These are phyloP conservation scores for Gymnodraco acuticeps DNA, from an alignment of 2,797 vertebrate species.

Conservation along the genomic window DNA sequence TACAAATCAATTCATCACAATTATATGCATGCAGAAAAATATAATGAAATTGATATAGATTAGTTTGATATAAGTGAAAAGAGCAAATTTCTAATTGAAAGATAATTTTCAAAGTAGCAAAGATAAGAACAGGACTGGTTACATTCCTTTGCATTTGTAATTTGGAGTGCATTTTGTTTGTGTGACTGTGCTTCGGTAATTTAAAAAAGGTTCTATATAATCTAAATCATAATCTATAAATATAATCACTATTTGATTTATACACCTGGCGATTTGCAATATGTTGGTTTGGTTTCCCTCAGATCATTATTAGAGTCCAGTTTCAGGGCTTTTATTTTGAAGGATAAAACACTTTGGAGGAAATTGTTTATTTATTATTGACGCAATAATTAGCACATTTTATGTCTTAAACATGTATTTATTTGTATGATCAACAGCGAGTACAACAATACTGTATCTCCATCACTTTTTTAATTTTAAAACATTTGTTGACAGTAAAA, in stretches of 20 bases:
- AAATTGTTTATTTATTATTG: background rate
- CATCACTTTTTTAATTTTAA: slow-evolving; percentile 24
- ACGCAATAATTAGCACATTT: background rate
- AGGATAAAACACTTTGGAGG: background rate
- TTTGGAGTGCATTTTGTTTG: background rate
- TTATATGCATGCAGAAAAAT: too few relatives aligned
- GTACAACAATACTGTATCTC: slow-evolving; percentile 35
- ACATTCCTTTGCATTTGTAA: too few relatives aligned
- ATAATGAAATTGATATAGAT: too few relatives aligned
- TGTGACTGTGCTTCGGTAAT: background rate
- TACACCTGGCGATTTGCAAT: background rate
- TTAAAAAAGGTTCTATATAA: background rate
- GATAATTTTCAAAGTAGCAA: too few relatives aligned
- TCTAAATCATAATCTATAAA: background rate
- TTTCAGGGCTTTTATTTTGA: slow-evolving; percentile 21
- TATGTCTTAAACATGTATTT: slow-evolving; percentile 38
- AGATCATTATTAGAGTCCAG: background rate
- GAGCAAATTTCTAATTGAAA: too few relatives aligned
- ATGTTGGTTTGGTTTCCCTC: background rate
- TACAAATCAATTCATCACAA: too few relatives aligned
- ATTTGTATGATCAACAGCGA: slow-evolving; percentile 36
- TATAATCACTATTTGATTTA: background rate
- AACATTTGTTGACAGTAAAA: slow-evolving; percentile 35
- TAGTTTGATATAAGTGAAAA: too few relatives aligned
- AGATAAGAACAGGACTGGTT: too few relatives aligned